Evolutionary conservation across 2,797 vertebrate genomes (phyloP).

Genomic region (Paguma larvata): DNA sequence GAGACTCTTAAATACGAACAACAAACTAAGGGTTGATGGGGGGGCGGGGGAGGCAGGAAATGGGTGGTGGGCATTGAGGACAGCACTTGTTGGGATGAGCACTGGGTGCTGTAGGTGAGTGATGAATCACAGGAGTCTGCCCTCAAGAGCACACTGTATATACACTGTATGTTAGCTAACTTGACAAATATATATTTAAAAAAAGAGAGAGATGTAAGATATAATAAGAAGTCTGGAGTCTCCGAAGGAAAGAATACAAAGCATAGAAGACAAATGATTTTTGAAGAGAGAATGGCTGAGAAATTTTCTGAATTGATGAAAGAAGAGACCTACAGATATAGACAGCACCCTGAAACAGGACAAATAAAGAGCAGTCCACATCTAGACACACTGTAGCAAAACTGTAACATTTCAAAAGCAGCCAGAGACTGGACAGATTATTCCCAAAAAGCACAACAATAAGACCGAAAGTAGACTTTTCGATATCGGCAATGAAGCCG

Average conservation of each 20-base stretch:
- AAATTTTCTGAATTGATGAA: slow-evolving; percentile 13
- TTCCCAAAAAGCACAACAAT: not conserved
- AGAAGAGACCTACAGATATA: not conserved
- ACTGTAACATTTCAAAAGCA: slow-evolving; percentile 15
- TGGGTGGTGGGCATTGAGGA: too few species aligned
- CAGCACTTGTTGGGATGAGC: too few species aligned
- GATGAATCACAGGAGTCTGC: too few species aligned
- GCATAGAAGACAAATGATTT: not conserved
- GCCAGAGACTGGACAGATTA: not conserved
- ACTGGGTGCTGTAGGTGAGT: too few species aligned
- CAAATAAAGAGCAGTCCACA: slow-evolving; percentile 29
- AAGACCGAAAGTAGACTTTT: slow-evolving; percentile 15
- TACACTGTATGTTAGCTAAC: too few species aligned
- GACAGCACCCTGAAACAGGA: not conserved
- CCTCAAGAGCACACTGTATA: too few species aligned
- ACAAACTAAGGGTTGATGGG: too few species aligned
- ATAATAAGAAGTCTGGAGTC: not conserved
- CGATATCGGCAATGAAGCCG: not conserved
- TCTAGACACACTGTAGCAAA: not conserved
- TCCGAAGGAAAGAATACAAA: not conserved
- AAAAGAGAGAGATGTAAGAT: not conserved
- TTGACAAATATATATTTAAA: too few species aligned
- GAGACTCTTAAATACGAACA: too few species aligned
- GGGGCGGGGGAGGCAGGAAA: too few species aligned
- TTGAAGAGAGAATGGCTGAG: not conserved